These are phyloP conservation scores for Lottia gigantea DNA, from an alignment of 2,888 invertebrate genomes.

Conservation along the genomic window DNA sequence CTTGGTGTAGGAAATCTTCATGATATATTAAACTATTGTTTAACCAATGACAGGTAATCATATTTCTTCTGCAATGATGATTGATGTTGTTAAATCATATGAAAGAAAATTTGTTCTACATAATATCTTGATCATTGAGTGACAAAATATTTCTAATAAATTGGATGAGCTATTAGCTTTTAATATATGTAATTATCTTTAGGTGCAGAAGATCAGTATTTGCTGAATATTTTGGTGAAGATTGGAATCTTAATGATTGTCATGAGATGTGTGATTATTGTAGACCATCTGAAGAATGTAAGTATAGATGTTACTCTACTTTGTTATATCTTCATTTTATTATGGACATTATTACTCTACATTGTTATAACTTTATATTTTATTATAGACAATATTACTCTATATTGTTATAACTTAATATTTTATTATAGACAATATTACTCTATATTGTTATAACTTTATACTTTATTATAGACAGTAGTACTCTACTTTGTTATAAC, in stretches of 20 bases:
- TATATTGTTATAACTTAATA: conserved; percentile 68
- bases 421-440: conserved; percentile 58
- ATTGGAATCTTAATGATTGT: conserved; percentile 81
- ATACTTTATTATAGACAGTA: conserved; percentile 65
- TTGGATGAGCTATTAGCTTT: no score
- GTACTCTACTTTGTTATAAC: conserved; percentile 66
- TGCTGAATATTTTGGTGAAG: conserved; percentile 88
- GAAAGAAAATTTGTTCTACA: no score
- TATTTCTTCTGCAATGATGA: not conserved
- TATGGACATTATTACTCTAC: conserved; percentile 53
- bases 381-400: conserved; percentile 53
- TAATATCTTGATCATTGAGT: no score
- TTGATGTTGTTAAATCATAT: no score
- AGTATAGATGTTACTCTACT: conserved; percentile 8
- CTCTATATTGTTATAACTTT: conserved; percentile 68
- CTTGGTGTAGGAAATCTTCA: conserved; percentile 81
- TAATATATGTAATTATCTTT: conserved; percentile 34
- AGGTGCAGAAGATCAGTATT: conserved; percentile 83
- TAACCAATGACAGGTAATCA: conserved; percentile 44
- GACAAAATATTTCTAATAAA: no score
- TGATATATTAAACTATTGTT: conserved; percentile 79
- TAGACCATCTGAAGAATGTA: conserved; percentile 36
- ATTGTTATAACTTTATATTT: no score
- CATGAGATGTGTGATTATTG: conserved; percentile 88
- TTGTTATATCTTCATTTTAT: no score